Conservation (phyloP, 2,888 invertebrate species). For the Epinotia demarniana region DNA sequence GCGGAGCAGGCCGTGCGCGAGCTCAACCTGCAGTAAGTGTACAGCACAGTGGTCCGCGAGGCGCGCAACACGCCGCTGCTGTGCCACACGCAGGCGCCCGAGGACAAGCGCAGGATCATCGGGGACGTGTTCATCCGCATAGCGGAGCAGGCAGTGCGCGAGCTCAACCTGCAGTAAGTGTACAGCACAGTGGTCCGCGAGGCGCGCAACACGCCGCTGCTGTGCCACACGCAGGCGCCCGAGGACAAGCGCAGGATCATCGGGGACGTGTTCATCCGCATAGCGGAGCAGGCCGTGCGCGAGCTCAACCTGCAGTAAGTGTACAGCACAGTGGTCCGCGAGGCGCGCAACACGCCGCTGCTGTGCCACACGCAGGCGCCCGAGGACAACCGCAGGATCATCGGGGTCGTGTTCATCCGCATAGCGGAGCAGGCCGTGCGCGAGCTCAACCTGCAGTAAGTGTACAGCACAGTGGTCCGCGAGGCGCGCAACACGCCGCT, state of each 20-base stretch:
- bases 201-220: slow-evolving; percentile 89
- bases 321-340: slow-evolving; percentile 90
- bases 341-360: slow-evolving; percentile 89
- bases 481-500: slow-evolving; percentile 55
- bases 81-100: slow-evolving; percentile 87
- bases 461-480: slow-evolving; percentile 44
- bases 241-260: slow-evolving; percentile 99
- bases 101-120: slow-evolving; percentile 99
- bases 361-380: slow-evolving; percentile 94
- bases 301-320: slow-evolving; percentile 90
- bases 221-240: slow-evolving; percentile 87
- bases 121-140: slow-evolving; percentile 98
- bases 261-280: slow-evolving; percentile 98
- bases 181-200: not conserved
- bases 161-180: slow-evolving; percentile 89
- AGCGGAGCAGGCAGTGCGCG: slow-evolving; percentile 57
- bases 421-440: slow-evolving; percentile 55
- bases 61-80: slow-evolving; percentile 59
- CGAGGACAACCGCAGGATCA: slow-evolving; percentile 99
- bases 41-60: not conserved
- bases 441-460: slow-evolving; percentile 90
- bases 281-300: slow-evolving; percentile 94
- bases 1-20: slow-evolving; percentile 95
- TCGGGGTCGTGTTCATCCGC: slow-evolving; percentile 99
- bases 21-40: slow-evolving; percentile 81